Percentiles rank a stretch among this genome's conserved stretches.
These are phyloP conservation scores for Decapterus maruadsi DNA, from an alignment of 2,797 vertebrate genomes.

Conservation along the genomic window DNA sequence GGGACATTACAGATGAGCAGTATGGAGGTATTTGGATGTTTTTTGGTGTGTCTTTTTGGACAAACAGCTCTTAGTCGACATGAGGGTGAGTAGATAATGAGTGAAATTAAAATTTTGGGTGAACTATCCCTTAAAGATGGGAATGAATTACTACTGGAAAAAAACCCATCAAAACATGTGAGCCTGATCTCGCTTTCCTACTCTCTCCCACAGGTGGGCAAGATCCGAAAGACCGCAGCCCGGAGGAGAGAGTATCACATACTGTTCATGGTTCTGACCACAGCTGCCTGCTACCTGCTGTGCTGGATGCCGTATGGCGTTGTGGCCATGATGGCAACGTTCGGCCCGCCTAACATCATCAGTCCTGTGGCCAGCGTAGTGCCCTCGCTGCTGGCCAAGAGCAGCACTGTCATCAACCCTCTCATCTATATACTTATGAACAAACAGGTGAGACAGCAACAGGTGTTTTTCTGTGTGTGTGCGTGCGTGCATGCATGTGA, in stretches of 20 bases:
- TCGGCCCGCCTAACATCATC: conserved; percentile 86
- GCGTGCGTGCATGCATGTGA: not conserved
- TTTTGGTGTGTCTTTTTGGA: no score
- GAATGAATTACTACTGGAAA: not conserved
- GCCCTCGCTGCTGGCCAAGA: conserved; percentile 90
- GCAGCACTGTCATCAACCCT: conserved; percentile 91
- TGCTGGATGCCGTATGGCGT: conserved; percentile 91
- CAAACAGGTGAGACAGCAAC: conserved; percentile 85
- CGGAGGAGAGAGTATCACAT: conserved; percentile 88
- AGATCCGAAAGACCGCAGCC: conserved; percentile 85
- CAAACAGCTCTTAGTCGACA: no score
- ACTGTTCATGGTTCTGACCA: conserved; percentile 89
- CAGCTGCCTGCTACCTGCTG: conserved; percentile 87
- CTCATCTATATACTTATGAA: conserved; percentile 93
- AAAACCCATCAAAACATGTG: not conserved
- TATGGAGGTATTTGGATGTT: no score
- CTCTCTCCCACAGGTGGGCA: conserved; percentile 83
- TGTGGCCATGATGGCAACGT: conserved; percentile 89
- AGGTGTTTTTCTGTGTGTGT: not conserved
- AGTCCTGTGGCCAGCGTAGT: conserved; percentile 87
- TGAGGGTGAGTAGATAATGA: no score
- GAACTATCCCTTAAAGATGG: no score
- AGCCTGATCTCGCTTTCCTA: not conserved
- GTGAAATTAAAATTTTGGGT: no score
- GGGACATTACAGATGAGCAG: no score